Evolutionary conservation across 1,140 invertebrate species (phyloP), one percentile per base, ranked within the genome.

Genomic region (Proales similis): DNA sequence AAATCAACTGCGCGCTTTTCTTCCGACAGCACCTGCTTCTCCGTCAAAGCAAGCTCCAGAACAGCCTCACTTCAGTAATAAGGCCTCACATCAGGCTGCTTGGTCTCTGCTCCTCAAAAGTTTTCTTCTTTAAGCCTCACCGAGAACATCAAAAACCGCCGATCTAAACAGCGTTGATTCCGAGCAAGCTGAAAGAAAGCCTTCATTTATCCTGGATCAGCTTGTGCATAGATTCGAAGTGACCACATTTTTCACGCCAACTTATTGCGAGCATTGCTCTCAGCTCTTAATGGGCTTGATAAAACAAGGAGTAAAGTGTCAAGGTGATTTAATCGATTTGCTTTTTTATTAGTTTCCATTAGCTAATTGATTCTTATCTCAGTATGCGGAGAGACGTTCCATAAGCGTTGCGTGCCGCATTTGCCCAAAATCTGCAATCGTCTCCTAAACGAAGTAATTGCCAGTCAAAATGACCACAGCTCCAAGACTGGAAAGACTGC

Each of bases 191-290:
- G n/a, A n/a, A n/a, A n/a, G n/a, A n/a, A n/a, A n/a, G n/a, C n/a
- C n/a, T n/a, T n/a, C n/a, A n/a, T n/a, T n/a, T n/a, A n/a, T n/a
- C n/a, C 24, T 42, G 3, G 32, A 42, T 12, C 36, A 57, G 3
- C 36, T 57, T n/a, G 14, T 57, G 19, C 90, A 94, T 77, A 82
- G 88, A 49, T 95, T 96, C 75, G 85, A 86, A 66, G 79, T 85
- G 0, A 84, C 93, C 74, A 91, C 87, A 65, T 97, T 92, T 76
- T 90, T 93, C 84, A 90, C 90, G 0, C 91, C 90, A 0, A 95
- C 91, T 14, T 97, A 96, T 77, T 97, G 92, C 77, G 90, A 95
- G 77, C 91, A 95, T 74, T 97, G 92, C 71, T 91, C 86, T 11
- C 87, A 87, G 3, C 80, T 97, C 65, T 81, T 97, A 29, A 92